A percentile compares a stretch with the other conserved stretches of the same genome.
phyloP scores from a whole-genome alignment of 2,113 vertebrate genomes.

The Puntigrus tetrazona region DNA sequence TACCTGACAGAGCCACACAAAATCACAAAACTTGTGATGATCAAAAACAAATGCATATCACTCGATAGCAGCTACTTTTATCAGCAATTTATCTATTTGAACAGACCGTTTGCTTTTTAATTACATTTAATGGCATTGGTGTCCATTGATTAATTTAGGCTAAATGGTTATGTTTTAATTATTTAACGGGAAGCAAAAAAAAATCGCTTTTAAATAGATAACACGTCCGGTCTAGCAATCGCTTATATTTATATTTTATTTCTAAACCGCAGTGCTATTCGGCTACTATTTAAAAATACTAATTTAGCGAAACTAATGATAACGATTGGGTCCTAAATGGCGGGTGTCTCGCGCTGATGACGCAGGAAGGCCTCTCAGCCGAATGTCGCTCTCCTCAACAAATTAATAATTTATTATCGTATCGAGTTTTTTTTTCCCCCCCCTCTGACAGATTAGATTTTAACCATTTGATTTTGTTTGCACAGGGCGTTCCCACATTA shows the following conservation, averaged over 20 bases:
- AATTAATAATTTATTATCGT: slow-evolving; percentile 87
- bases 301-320: not conserved
- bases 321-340: not conserved
- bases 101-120: not conserved
- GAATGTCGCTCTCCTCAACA: slow-evolving; percentile 51
- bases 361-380: slow-evolving; percentile 8
- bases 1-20: not conserved
- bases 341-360: not conserved
- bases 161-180: not conserved
- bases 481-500: slow-evolving; percentile 86
- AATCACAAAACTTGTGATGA: not conserved
- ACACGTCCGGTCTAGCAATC: not conserved
- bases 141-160: not conserved
- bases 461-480: slow-evolving; percentile 84
- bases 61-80: not conserved
- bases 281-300: not conserved
- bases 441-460: slow-evolving; percentile 76
- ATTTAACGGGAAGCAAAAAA: not conserved
- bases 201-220: not conserved
- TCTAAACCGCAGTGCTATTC: not conserved
- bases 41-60: not conserved
- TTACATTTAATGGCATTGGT: too few species aligned
- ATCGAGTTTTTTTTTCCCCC: slow-evolving; percentile 65
- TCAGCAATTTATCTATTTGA: not conserved
- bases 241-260: not conserved